Base-by-base conservation (phyloP, 2,113 vertebrate species). In the Cyprinus carpio region DNA sequence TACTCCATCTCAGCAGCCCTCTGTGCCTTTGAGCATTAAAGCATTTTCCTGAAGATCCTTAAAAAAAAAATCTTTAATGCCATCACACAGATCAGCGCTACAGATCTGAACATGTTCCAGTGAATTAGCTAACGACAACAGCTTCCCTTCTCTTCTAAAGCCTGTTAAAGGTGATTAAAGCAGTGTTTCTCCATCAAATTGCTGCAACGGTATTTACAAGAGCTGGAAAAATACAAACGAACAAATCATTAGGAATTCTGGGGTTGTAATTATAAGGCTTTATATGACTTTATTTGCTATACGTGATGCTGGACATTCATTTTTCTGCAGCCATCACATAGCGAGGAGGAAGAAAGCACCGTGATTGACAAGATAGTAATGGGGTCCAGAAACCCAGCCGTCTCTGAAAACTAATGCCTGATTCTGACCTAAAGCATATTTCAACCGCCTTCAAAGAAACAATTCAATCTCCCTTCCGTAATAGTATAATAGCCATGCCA, bases 31-130 rank as follows among this genome's bases (percentile, higher is more conserved):
- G 85, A 87, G 60, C 77, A 87, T 88, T 84, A 58, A 83, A 87
- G 81, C 89, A 87, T 86, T 92, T 92, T 82, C 92, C 87, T 43
- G 74, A 90, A 93, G 92, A 93, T 93, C 90, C 76, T 60, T 83
- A 89, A 92, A 91, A 91, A 91, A n/a, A n/a, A 90, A 91, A 91
- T 91, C 92, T 92, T 92, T 94, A 93, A 94, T 91, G 90, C 92
- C 89, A 76, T 89, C 92, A 92, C 90, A 91, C 85, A 93, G 92
- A 93, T 92, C 91, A 93, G 92, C 90, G 91, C 90, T 92, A 91
- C 92, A 92, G 93, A 93, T 94, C 92, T 89, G 89, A 90, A 90
- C 87, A 91, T 92, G 92, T 92, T 93, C 93, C 92, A 92, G 93
- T 94, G 92, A 93, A 94, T 94, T 94, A 94, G 93, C 85, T 89